phyloP scores from a whole-genome alignment of 2,797 vertebrate species.

The Muscicapa comitata region DNA sequence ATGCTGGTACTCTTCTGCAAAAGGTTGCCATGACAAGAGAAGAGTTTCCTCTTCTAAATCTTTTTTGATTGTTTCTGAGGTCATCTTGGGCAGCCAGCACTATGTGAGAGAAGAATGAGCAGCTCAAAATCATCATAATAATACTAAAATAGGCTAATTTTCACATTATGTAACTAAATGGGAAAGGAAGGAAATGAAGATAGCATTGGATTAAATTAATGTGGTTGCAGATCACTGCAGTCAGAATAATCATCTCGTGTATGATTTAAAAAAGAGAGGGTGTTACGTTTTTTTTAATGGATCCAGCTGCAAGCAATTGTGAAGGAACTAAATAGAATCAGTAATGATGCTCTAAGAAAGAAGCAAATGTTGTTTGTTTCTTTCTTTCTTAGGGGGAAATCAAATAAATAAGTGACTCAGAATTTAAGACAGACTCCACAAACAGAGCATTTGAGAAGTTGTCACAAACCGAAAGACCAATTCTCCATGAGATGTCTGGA shows the following conservation, averaged over 20 bases:
- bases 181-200: constrained; percentile 87
- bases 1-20: neutral
- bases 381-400: constrained; percentile 38
- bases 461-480: neutral
- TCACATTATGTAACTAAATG: constrained; percentile 90
- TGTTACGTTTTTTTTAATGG: constrained; percentile 80
- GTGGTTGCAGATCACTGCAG: constrained; percentile 85
- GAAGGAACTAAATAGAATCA: constrained; percentile 70
- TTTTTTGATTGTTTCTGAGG: constrained; percentile 48
- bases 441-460: neutral
- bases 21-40: neutral
- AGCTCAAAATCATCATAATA: constrained; percentile 58
- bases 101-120: constrained; percentile 54
- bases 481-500: neutral
- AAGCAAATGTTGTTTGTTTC: constrained; percentile 19
- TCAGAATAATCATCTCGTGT: constrained; percentile 88
- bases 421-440: neutral
- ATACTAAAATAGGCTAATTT: constrained; percentile 80
- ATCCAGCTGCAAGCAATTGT: constrained; percentile 92
- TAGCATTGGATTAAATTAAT: constrained; percentile 89
- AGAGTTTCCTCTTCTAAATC: neutral
- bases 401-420: neutral
- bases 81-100: constrained; percentile 50
- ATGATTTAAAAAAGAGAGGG: constrained; percentile 82
- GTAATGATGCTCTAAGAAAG: constrained; percentile 34